These are phyloP conservation scores for Hirtodrosophila confusa DNA, from an alignment of 2,888 invertebrate species.

Conservation along the genomic window DNA sequence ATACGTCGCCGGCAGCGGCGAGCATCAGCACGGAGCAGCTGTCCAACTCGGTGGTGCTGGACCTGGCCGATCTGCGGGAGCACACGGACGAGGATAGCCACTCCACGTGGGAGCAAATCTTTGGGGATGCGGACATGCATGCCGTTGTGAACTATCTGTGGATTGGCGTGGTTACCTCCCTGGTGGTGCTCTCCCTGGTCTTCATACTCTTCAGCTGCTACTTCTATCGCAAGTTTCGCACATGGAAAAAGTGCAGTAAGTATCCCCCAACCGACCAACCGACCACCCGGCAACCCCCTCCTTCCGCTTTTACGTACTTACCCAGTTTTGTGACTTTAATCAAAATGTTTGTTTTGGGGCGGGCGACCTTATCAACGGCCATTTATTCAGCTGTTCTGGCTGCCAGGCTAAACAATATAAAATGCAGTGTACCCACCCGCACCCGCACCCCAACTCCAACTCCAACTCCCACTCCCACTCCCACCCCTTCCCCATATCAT, in stretches of 20 bases:
- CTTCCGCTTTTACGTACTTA: conserved; percentile 25
- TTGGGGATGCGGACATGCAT: conserved; percentile 82
- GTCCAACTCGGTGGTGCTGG: conserved; percentile 81
- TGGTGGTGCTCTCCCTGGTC: conserved; percentile 82
- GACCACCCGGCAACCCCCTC: too few relatives aligned
- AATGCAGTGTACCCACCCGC: conserved; percentile 52
- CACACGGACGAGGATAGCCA: conserved; percentile 31
- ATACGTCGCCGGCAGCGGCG: conserved; percentile 38
- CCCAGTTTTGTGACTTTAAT: conserved; percentile 50
- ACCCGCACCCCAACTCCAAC: neutral
- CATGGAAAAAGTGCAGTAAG: conserved; percentile 85
- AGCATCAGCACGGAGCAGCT: conserved; percentile 82
- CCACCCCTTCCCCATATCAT: conserved; percentile 5
- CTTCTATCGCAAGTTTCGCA: conserved; percentile 83
- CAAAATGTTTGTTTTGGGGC: conserved; percentile 51
- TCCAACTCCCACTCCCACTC: too few relatives aligned
- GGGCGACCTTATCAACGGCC: conserved; percentile 58
- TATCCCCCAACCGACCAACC: conserved; percentile 35
- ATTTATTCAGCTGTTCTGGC: conserved; percentile 65
- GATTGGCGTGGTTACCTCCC: conserved; percentile 83
- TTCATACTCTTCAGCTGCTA: conserved; percentile 83
- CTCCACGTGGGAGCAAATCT: conserved; percentile 74
- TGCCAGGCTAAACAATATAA: conserved; percentile 68
- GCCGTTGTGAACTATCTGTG: conserved; percentile 83
- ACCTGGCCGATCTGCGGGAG: conserved; percentile 79